Percentiles rank a stretch among this genome's conserved stretches.
These are phyloP conservation scores for Caenorhabditis sp. DNA, from an alignment of 2,888 invertebrate genomes.

Conservation along the genomic window DNA sequence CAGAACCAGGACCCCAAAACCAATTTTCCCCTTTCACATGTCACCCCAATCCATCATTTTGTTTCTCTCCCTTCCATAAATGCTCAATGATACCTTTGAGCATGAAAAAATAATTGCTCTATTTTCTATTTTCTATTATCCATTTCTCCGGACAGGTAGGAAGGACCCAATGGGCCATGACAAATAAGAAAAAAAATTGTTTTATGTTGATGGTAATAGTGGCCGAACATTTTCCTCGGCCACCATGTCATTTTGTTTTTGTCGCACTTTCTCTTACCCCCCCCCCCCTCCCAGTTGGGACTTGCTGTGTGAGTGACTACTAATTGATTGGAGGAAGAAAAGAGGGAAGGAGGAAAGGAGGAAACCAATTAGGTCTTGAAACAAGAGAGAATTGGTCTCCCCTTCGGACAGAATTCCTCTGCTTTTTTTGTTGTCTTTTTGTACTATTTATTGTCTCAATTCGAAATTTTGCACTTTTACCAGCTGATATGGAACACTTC, in stretches of 20 bases:
- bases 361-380: slow-evolving; percentile 35
- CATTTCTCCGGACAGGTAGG: neutral
- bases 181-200: too few relatives aligned
- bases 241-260: neutral
- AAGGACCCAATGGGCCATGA: too few relatives aligned
- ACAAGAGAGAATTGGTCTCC: neutral
- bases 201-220: too few relatives aligned
- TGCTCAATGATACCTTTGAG: slow-evolving; percentile 15
- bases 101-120: neutral
- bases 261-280: neutral
- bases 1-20: neutral
- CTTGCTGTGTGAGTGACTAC: neutral
- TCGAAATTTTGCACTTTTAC: neutral
- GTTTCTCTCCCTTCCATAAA: slow-evolving; percentile 24
- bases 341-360: too few relatives aligned
- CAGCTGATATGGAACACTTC: slow-evolving; percentile 61
- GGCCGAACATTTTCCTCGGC: too few relatives aligned
- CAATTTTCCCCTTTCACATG: neutral
- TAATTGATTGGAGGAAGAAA: slow-evolving; percentile 46
- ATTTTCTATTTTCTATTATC: neutral
- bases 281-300: neutral
- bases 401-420: neutral
- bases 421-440: neutral
- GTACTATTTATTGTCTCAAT: slow-evolving; percentile 3
- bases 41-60: slow-evolving; percentile 1